Evolutionary conservation across 2,888 invertebrate species (phyloP).

Genomic region (Amphipoea oculea): DNA sequence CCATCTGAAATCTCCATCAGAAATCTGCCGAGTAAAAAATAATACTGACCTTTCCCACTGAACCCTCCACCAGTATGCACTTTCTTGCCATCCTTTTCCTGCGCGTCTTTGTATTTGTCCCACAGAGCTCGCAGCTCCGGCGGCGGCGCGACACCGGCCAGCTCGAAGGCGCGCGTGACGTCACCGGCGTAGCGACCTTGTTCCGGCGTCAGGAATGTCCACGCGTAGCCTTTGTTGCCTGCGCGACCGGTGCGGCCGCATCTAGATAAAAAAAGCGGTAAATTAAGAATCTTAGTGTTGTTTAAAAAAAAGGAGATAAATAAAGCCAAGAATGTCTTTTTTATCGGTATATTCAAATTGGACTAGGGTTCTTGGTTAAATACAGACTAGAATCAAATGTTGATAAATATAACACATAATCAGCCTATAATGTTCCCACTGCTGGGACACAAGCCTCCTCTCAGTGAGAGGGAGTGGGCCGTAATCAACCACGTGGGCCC

Average conservation of each 20-base stretch:
- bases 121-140: constrained; percentile 94
- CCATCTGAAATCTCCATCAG: background rate
- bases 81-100: constrained; percentile 97
- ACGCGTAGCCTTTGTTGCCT: constrained; percentile 99
- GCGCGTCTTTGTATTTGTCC: constrained; percentile 96
- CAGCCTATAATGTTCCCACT: too few species aligned
- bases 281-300: background rate
- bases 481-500: too few species aligned
- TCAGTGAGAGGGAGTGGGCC: too few species aligned
- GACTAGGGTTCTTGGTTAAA: too few species aligned
- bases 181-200: constrained; percentile 98
- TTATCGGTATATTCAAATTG: too few species aligned
- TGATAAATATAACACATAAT: too few species aligned
- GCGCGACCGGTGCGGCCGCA: constrained; percentile 97
- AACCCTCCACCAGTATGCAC: constrained; percentile 98
- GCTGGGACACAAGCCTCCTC: too few species aligned
- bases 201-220: constrained; percentile 98
- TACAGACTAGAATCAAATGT: too few species aligned
- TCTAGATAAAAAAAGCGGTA: constrained; percentile 81
- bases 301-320: too few species aligned
- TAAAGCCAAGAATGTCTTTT: too few species aligned
- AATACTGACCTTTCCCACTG: constrained; percentile 95
- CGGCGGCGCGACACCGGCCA: constrained; percentile 94
- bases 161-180: constrained; percentile 97
- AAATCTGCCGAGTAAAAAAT: background rate